Percentiles rank a stretch among this genome's conserved stretches.
Conservation (phyloP, 2,888 invertebrate species). For the Xestia ashworthii region DNA sequence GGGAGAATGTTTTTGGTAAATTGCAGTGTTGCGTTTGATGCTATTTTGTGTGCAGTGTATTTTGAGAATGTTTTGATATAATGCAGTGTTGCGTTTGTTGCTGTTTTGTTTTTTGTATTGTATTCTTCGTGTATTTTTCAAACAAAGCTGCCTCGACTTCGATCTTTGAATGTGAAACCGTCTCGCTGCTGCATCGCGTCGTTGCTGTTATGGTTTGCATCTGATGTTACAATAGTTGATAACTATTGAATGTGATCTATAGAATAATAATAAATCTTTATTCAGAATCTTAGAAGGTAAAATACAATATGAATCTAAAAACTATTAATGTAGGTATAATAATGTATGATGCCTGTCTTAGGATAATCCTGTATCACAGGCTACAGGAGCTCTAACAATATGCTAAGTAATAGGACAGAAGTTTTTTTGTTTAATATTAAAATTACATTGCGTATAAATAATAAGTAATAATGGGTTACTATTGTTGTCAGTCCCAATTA, state of each 20-base stretch:
- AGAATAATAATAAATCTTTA: not conserved
- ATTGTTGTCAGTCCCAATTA: not conserved
- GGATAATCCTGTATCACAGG: too few relatives aligned
- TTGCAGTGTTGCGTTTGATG: not conserved
- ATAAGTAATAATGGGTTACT: not conserved
- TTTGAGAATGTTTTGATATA: not conserved
- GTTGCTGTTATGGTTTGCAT: not conserved
- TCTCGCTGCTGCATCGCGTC: not conserved
- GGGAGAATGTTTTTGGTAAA: constrained; percentile 8
- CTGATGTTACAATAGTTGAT: not conserved
- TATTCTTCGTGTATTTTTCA: not conserved
- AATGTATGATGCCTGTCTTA: too few relatives aligned
- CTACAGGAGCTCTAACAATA: too few relatives aligned
- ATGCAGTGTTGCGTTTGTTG: not conserved
- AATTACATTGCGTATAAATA: too few relatives aligned
- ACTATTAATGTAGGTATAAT: too few relatives aligned
- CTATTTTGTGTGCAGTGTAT: not conserved
- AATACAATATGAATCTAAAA: too few relatives aligned
- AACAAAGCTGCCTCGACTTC: not conserved
- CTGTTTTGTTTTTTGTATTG: not conserved
- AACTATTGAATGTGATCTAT: not conserved
- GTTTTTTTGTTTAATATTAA: too few relatives aligned
- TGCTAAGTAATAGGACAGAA: too few relatives aligned
- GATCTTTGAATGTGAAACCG: not conserved
- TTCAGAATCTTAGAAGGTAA: too few relatives aligned